These are phyloP conservation scores for Meganola albula DNA, from an alignment of 2,888 invertebrate species.

Conservation along the genomic window DNA sequence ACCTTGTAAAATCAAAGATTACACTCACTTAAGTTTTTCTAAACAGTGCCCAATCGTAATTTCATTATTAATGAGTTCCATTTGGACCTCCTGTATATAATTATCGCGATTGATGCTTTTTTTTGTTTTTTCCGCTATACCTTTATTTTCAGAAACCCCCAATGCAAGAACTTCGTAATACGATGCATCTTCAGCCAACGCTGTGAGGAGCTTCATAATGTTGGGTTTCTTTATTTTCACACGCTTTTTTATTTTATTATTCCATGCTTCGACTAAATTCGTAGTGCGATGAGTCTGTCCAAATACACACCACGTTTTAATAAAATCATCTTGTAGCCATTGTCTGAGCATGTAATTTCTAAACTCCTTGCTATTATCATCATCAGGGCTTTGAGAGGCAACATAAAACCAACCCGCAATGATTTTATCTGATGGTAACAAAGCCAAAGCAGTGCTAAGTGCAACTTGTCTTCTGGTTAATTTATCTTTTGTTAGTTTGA, in stretches of 20 bases:
- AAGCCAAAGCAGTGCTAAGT: constrained; percentile 9
- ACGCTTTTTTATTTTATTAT: constrained; percentile 8
- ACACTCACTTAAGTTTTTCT: constrained; percentile 8
- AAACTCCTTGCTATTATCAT: constrained; percentile 11
- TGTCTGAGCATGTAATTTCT: constrained; percentile 10
- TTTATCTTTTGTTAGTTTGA: constrained; percentile 10
- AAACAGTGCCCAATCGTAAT: constrained; percentile 7
- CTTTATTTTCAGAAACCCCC: constrained; percentile 8
- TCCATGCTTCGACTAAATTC: constrained; percentile 8
- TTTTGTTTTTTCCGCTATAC: constrained; percentile 7
- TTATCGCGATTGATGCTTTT: constrained; percentile 8
- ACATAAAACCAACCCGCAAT: constrained; percentile 14
- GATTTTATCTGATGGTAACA: constrained; percentile 10
- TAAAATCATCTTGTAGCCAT: constrained; percentile 10
- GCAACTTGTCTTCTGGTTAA: constrained; percentile 11
- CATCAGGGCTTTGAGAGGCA: constrained; percentile 9
- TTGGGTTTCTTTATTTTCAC: constrained; percentile 9
- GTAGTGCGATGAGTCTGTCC: constrained; percentile 7
- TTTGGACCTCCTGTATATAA: constrained; percentile 9
- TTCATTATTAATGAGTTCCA: constrained; percentile 8
- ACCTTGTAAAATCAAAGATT: constrained; percentile 8
- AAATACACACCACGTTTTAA: constrained; percentile 10
- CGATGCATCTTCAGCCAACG: constrained; percentile 10
- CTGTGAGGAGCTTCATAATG: constrained; percentile 11
- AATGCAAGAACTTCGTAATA: constrained; percentile 11